These are phyloP conservation scores for Pyrochroa serraticornis DNA, from an alignment of 2,888 invertebrate genomes.

Conservation along the genomic window DNA sequence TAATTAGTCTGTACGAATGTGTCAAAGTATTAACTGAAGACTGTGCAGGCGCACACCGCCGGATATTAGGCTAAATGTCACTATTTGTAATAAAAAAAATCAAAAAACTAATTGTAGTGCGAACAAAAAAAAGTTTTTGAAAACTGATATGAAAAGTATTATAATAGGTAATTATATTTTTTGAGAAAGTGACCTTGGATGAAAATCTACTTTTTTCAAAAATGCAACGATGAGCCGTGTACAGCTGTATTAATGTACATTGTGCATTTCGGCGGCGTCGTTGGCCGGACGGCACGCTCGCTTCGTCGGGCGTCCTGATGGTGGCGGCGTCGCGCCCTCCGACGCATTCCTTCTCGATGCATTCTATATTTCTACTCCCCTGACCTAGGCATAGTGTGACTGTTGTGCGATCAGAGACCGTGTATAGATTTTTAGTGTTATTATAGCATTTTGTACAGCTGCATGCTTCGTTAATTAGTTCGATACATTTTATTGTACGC, in stretches of 20 bases:
- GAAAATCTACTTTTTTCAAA: slow-evolving; percentile 52
- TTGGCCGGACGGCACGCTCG: neutral
- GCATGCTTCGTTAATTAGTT: slow-evolving; percentile 56
- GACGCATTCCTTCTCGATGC: slow-evolving; percentile 56
- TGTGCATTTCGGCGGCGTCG: slow-evolving; percentile 39
- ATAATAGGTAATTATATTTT: slow-evolving; percentile 57
- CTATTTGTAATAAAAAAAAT: slow-evolving; percentile 52
- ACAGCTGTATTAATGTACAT: slow-evolving; percentile 44
- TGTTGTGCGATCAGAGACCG: slow-evolving; percentile 34
- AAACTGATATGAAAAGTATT: slow-evolving; percentile 49
- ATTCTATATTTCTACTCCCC: slow-evolving; percentile 54
- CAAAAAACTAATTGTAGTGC: slow-evolving; percentile 47
- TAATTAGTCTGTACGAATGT: slow-evolving; percentile 55
- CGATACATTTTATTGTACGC: slow-evolving; percentile 35
- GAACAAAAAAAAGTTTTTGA: slow-evolving; percentile 48
- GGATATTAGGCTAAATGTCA: slow-evolving; percentile 56
- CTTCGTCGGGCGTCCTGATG: neutral
- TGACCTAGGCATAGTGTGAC: slow-evolving; percentile 34
- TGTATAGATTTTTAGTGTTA: slow-evolving; percentile 53
- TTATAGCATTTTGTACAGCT: slow-evolving; percentile 57
- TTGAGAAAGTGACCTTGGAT: slow-evolving; percentile 60
- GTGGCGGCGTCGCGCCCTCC: slow-evolving; percentile 25
- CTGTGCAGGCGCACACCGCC: slow-evolving; percentile 58
- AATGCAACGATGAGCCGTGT: slow-evolving; percentile 46
- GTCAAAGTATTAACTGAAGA: slow-evolving; percentile 61